Conservation (phyloP, 2,113 vertebrate genomes). For the Chamaea fasciata region DNA sequence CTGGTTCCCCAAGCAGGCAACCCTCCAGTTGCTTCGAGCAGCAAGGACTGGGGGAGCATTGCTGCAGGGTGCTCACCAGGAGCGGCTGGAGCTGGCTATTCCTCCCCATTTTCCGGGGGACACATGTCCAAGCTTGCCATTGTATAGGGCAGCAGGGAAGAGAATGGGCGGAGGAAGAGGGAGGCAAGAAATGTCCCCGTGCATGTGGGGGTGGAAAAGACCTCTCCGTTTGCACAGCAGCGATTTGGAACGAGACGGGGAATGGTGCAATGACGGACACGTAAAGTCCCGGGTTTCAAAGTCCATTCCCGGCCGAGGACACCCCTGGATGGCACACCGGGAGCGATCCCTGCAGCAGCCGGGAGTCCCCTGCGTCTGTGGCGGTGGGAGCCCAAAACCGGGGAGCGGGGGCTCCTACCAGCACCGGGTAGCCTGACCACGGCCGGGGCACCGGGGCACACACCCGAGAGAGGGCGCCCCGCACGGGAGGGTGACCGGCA, state of each 20-base stretch:
- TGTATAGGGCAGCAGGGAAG: neutral
- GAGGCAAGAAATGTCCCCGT: neutral
- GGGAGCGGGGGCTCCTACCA: neutral
- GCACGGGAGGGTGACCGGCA: too few species aligned
- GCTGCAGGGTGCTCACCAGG: neutral
- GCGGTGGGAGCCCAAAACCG: neutral
- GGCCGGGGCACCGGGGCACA: neutral
- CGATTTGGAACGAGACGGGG: neutral
- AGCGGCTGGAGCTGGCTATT: neutral
- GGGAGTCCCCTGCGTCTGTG: fast-evolving
- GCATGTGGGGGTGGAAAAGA: too few species aligned
- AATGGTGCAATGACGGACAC: fast-evolving
- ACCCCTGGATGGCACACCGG: neutral
- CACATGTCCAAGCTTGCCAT: neutral
- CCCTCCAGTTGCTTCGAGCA: fast-evolving
- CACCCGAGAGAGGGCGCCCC: neutral
- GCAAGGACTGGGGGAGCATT: neutral
- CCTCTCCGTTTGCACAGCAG: neutral
- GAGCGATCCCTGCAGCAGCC: neutral
- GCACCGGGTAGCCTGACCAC: neutral
- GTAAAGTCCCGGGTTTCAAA: neutral
- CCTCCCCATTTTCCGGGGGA: fast-evolving
- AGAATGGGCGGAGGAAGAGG: neutral
- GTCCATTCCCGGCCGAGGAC: neutral
- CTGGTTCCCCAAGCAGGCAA: neutral